These are phyloP conservation scores for Drosophila nikananu DNA, from an alignment of 1,140 invertebrate genomes.

Conservation along the genomic window DNA sequence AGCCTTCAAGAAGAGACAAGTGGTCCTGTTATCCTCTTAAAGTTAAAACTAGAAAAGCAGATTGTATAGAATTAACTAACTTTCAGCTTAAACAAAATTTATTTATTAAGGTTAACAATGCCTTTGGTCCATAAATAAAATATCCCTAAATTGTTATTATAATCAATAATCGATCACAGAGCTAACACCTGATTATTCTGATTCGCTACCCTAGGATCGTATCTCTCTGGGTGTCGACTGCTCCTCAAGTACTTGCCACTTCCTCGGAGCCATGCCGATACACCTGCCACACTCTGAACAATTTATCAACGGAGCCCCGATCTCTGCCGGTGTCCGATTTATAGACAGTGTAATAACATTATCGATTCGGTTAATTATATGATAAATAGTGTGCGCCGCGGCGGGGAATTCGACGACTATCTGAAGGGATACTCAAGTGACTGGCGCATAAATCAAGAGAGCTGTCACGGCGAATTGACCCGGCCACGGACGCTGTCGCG, in stretches of 20 bases:
- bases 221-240: constrained; percentile 63
- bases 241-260: constrained; percentile 40
- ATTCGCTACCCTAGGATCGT: neutral
- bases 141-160: too few species aligned
- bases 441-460: constrained; percentile 55
- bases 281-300: constrained; percentile 53
- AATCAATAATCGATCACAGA: too few species aligned
- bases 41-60: neutral
- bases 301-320: constrained; percentile 31
- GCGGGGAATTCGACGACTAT: constrained; percentile 42
- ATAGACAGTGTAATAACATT: constrained; percentile 71
- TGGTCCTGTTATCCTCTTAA: neutral
- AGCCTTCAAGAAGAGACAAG: neutral
- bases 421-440: constrained; percentile 49
- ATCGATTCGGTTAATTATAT: constrained; percentile 66
- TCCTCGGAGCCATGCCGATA: constrained; percentile 35
- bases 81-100: too few species aligned
- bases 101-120: too few species aligned
- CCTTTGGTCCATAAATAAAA: too few species aligned
- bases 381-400: constrained; percentile 54
- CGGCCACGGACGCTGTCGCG: constrained; percentile 56
- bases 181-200: too few species aligned
- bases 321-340: constrained; percentile 48
- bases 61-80: neutral
- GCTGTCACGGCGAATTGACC: constrained; percentile 71